Percentiles rank a stretch among this genome's conserved stretches.
Conservation (phyloP, 2,797 vertebrate genomes). For the Hozukius guyotensis region DNA sequence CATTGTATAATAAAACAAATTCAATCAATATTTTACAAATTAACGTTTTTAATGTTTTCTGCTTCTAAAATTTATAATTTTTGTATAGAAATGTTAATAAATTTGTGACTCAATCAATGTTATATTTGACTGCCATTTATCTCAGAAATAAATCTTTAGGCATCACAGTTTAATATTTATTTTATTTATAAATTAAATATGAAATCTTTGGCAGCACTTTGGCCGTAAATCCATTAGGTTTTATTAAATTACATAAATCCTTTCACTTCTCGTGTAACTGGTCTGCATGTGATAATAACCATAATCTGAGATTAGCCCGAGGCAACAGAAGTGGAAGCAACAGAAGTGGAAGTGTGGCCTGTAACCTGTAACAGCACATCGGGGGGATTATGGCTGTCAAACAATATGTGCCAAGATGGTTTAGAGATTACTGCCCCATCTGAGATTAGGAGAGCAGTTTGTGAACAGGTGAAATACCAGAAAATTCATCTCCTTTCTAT, state of each 20-base stretch:
- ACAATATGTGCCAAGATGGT: constrained; percentile 71
- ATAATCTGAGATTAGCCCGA: constrained; percentile 80
- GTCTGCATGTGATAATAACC: constrained; percentile 39
- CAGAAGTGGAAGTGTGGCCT: constrained; percentile 72
- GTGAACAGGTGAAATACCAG: not conserved
- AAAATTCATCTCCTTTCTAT: not conserved
- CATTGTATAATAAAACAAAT: not conserved
- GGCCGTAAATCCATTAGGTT: not conserved
- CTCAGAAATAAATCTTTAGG: not conserved
- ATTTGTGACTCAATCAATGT: not conserved
- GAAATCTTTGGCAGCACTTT: not conserved
- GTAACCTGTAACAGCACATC: constrained; percentile 62
- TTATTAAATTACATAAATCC: constrained; percentile 24
- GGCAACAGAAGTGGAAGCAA: constrained; percentile 73
- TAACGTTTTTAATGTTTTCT: not conserved
- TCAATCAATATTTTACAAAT: not conserved
- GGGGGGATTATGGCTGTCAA: constrained; percentile 68
- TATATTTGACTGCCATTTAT: not conserved
- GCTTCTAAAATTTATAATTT: not conserved
- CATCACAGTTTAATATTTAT: not conserved
- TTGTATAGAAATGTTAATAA: not conserved
- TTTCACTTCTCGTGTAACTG: constrained; percentile 55
- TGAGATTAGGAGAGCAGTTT: constrained; percentile 1
- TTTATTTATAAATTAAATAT: not conserved
- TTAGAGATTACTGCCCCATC: constrained; percentile 43